A percentile compares a stretch with the other conserved stretches of the same genome.
Evolutionary conservation across 2,888 invertebrate genomes (phyloP).

Genomic region (Synergus japonicus): DNA sequence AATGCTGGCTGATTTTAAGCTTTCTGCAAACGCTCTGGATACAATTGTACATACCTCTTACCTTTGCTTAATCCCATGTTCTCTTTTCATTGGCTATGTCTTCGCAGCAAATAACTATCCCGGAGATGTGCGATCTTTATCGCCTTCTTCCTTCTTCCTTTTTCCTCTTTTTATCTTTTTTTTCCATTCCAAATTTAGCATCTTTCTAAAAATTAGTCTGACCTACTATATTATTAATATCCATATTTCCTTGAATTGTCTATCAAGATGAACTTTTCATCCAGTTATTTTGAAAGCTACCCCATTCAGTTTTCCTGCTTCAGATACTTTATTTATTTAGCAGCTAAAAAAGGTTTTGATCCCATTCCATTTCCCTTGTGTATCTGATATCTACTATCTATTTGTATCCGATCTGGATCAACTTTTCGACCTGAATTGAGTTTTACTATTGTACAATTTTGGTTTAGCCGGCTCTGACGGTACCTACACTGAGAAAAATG

Average conservation of each 20-base stretch:
- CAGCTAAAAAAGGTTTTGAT: neutral
- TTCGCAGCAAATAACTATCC: constrained; percentile 26
- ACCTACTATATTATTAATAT: neutral
- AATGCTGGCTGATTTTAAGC: constrained; percentile 69
- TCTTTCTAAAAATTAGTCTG: neutral
- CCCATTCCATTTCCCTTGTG: neutral
- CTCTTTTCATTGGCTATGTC: constrained; percentile 32
- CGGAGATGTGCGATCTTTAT: constrained; percentile 10
- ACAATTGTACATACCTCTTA: constrained; percentile 37
- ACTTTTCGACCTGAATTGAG: neutral
- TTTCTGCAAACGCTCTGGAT: constrained; percentile 47
- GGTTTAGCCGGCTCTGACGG: no score
- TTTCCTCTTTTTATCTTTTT: constrained; percentile 36
- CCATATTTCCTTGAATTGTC: neutral
- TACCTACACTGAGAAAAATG: no score
- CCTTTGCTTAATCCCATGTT: constrained; percentile 49
- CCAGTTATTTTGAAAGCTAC: neutral
- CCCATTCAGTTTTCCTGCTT: neutral
- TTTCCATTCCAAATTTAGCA: neutral
- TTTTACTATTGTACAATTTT: neutral
- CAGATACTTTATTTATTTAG: neutral
- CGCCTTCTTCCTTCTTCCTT: constrained; percentile 37
- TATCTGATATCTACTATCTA: neutral
- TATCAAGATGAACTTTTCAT: neutral
- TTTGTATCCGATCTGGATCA: neutral